Base-by-base conservation (phyloP, 2,888 invertebrate genomes). In the Lithophane semibrunnea region DNA sequence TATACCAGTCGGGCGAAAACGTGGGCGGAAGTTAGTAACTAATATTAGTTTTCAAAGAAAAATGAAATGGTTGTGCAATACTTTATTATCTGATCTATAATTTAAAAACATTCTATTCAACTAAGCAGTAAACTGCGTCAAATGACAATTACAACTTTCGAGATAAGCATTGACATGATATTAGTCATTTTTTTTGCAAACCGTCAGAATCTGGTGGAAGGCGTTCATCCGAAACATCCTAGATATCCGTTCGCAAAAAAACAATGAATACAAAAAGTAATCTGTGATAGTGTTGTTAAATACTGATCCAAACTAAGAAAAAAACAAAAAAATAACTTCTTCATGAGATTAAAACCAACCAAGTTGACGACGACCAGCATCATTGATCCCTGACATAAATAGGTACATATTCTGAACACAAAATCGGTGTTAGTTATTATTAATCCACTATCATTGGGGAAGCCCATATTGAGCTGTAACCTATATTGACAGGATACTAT, bases 221-320 rank as follows among this genome's bases (percentile, higher is more conserved):
- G 78, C 85, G 64, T 49, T 85, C 85, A 87, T 77, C 75, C 85
- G 72, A 74, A 82, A 81, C 78, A 84, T 78, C 73, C 70, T 77
- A 77, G 68, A 71, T 68, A 77, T 69, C 69, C 16, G 47, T 75
- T 47, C 24, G n/a, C 54, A 61, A 18, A 75, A 79, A 79, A 82
- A 68, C 61, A 64, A 44, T 37, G 18, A 24, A 64, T 18, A 61
- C 61, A 71, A 78, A 80, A 74, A 75, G 42, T 73, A 60, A 47
- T 54, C 68, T 42, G 12, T 12, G 49, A 63, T 63, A 54, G 44
- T 24, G 18, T 84, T 71, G 42, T 18, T 29, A n/a, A 49, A 67
- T 29, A 63, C 16, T 67, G 56, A 76, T 77, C 13, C 10, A 52
- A 64, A 37, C 63, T 64, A 47, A 58, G 2, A 49, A 66, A 18